Percentiles rank a stretch among this genome's conserved stretches.
Conservation (phyloP, 2,888 invertebrate genomes). For the Nymphalis urticae region DNA sequence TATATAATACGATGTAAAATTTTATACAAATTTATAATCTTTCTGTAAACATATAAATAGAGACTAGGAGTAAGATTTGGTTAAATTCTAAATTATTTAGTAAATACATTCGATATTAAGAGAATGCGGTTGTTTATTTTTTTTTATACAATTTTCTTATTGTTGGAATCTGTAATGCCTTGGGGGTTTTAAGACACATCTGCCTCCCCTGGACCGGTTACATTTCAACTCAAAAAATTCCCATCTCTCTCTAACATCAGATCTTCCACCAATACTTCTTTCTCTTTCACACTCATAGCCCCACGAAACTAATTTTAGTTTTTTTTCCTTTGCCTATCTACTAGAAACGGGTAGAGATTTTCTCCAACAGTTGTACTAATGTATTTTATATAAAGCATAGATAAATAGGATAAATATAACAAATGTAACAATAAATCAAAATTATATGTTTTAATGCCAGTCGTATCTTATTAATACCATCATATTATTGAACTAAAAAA, state of each 20-base stretch:
- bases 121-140: slow-evolving; percentile 18
- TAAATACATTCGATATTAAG: not conserved
- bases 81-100: too few species aligned
- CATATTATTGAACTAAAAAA: too few species aligned
- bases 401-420: slow-evolving; percentile 32
- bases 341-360: slow-evolving; percentile 52
- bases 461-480: too few species aligned
- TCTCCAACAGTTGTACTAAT: slow-evolving; percentile 34
- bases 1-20: not conserved
- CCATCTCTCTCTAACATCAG: slow-evolving; percentile 54
- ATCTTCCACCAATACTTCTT: slow-evolving; percentile 27
- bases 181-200: slow-evolving; percentile 74
- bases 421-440: too few species aligned
- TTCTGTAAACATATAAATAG: not conserved
- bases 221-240: slow-evolving; percentile 61
- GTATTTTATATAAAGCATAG: slow-evolving; percentile 47
- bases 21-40: not conserved
- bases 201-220: slow-evolving; percentile 78
- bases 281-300: slow-evolving; percentile 59
- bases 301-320: slow-evolving; percentile 73
- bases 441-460: too few species aligned
- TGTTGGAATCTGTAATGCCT: slow-evolving; percentile 71
- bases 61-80: too few species aligned
- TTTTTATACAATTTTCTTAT: slow-evolving; percentile 67
- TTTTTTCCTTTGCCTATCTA: slow-evolving; percentile 71